Conservation (phyloP, 1,140 invertebrate genomes). For the Bombus ignitus region DNA sequence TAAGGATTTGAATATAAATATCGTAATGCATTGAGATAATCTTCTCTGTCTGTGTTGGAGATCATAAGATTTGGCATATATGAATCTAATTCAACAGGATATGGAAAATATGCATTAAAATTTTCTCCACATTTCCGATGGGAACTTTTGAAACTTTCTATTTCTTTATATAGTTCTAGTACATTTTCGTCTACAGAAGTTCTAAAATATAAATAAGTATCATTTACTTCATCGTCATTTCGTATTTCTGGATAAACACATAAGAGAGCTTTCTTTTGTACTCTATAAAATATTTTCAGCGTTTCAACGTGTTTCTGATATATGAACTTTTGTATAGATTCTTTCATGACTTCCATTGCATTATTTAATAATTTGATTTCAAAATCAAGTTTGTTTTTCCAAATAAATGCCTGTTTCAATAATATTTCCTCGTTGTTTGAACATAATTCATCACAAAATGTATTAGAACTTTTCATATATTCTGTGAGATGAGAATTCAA, state of each 20-base stretch:
- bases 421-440: constrained; percentile 30
- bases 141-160: constrained; percentile 74
- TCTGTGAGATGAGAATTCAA: constrained; percentile 13
- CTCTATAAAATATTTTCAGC: constrained; percentile 68
- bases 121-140: constrained; percentile 48
- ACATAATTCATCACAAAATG: neutral
- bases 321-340: constrained; percentile 59
- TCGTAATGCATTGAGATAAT: constrained; percentile 67
- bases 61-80: constrained; percentile 73
- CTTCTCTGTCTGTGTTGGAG: constrained; percentile 59
- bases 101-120: constrained; percentile 72
- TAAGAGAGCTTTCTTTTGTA: constrained; percentile 74
- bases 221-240: constrained; percentile 72
- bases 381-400: constrained; percentile 74
- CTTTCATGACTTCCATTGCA: constrained; percentile 46
- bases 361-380: constrained; percentile 71
- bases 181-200: constrained; percentile 64
- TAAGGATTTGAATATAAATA: constrained; percentile 63
- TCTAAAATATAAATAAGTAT: constrained; percentile 70
- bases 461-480: constrained; percentile 3
- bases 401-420: constrained; percentile 60
- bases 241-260: constrained; percentile 76
- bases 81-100: constrained; percentile 63
- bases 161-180: constrained; percentile 70
- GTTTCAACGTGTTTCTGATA: constrained; percentile 66